phyloP scores from a whole-genome alignment of 2,797 vertebrate genomes.

The Aselliscus stoliczkanus region DNA sequence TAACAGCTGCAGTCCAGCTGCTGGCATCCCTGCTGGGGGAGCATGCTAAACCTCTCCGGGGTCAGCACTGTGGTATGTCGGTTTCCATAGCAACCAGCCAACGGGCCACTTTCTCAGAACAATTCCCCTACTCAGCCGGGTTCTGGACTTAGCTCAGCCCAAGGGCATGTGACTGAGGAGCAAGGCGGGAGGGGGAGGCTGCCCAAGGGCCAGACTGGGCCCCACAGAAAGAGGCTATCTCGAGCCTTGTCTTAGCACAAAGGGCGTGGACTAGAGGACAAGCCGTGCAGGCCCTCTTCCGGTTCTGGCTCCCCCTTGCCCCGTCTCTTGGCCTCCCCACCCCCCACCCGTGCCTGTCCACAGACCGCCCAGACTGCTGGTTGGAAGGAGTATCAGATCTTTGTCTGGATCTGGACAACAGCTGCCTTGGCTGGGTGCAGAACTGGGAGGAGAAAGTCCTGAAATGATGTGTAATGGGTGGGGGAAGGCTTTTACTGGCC shows the following conservation, averaged over 20 bases:
- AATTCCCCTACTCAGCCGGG: constrained; percentile 86
- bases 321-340: not conserved
- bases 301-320: not conserved
- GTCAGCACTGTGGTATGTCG: constrained; percentile 95
- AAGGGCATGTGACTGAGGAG: constrained; percentile 79
- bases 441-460: constrained; percentile 17
- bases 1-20: constrained; percentile 97
- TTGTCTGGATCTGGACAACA: constrained; percentile 66
- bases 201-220: not conserved
- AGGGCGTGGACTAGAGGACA: not conserved
- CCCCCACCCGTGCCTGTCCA: not conserved
- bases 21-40: constrained; percentile 87
- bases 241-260: not conserved
- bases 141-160: constrained; percentile 82
- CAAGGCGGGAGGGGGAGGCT: constrained; percentile 34
- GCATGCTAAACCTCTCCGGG: constrained; percentile 90
- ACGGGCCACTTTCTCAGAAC: constrained; percentile 86
- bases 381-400: constrained; percentile 46
- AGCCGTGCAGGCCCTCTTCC: not conserved
- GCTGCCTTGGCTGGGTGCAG: constrained; percentile 34
- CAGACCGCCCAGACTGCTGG: constrained; percentile 24
- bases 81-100: constrained; percentile 94
- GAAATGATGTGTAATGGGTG: not conserved
- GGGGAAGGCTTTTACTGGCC: not conserved
- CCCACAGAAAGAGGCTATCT: constrained; percentile 49